Base-by-base conservation (phyloP, 2,113 vertebrate species). In the Vulpes lagopus region DNA sequence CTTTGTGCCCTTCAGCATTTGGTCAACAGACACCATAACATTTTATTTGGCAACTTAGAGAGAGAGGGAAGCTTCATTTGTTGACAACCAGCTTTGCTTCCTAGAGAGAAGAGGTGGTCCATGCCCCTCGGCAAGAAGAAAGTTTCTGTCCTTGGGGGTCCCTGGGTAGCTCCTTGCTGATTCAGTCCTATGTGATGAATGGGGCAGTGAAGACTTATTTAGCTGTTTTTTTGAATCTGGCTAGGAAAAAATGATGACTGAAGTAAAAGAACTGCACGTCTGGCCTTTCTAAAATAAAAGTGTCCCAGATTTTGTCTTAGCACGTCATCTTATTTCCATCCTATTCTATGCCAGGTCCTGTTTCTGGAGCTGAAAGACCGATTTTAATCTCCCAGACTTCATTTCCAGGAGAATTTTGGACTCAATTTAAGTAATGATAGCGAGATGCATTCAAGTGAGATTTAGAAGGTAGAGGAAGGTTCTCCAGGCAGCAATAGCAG, bases 221-320 rank as follows among this genome's bases (percentile, higher is more conserved):
- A 83, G 69, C 17, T 30, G 67, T 59, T 35, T 69, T 69, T 69
- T 20, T n/a, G 3, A 35, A 3, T 11, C 27, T 5, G 27, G 16
- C n/a, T 60, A 73, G 86, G 93, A 81, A 60, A 92, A 92, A 80
- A 60, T 65, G 49, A 49, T 96, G 57, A 43, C 57, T 69, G 43
- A 93, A 93, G 30, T 55, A 67, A 90, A 86, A 95, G 69, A 92
- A 80, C 38, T 43, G 2, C 3, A 17, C 5, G 3, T 82, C 62
- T 89, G 35, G 23, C 27, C 51, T 97, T 86, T 82, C 76, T 11
- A 57, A 87, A 95, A 69, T 60, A 49, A 69, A 59, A n/a, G n/a
- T 2, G 2, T 62, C 74, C n/a, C 65, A 62, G 51, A 53, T 85
- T 49, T 69, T 74, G 60, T 71, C n/a, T 87, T 51, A 79, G 69